Conservation (phyloP, 2,113 vertebrate species). For the Zonotrichia leucophrys region DNA sequence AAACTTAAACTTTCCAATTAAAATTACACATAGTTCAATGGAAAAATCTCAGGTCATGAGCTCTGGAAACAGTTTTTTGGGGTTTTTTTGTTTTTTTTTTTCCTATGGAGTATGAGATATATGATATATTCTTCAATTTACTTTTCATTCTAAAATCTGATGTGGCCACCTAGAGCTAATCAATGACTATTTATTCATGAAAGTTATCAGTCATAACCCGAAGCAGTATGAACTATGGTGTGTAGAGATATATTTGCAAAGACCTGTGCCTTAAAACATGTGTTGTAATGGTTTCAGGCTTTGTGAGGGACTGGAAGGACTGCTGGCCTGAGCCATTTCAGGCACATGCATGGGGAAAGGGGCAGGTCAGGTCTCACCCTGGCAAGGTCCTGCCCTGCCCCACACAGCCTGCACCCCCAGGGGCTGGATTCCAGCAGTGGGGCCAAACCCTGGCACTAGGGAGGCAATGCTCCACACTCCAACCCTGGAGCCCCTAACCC, state of each 20-base stretch:
- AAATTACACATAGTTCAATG: neutral
- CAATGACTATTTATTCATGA: neutral
- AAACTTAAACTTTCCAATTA: neutral
- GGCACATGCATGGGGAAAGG: rapidly evolving
- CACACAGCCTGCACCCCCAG: neutral
- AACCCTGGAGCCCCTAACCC: neutral
- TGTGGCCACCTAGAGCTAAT: neutral
- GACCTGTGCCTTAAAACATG: neutral
- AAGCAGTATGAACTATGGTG: neutral
- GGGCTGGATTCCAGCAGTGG: neutral
- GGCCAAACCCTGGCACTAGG: neutral
- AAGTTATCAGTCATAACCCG: neutral
- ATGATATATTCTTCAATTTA: neutral
- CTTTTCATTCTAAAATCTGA: neutral
- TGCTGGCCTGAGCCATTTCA: neutral
- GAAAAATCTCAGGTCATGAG: neutral
- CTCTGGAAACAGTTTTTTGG: neutral
- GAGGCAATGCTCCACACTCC: neutral
- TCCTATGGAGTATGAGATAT: neutral
- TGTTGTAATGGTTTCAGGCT: neutral
- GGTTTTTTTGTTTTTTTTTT: neutral
- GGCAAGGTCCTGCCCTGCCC: rapidly evolving
- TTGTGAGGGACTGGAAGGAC: too few relatives aligned
- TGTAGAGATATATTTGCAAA: neutral
- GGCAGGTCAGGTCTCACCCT: rapidly evolving